These are phyloP conservation scores for Aspidiotus destructor DNA, from an alignment of 2,888 invertebrate species.

Conservation along the genomic window DNA sequence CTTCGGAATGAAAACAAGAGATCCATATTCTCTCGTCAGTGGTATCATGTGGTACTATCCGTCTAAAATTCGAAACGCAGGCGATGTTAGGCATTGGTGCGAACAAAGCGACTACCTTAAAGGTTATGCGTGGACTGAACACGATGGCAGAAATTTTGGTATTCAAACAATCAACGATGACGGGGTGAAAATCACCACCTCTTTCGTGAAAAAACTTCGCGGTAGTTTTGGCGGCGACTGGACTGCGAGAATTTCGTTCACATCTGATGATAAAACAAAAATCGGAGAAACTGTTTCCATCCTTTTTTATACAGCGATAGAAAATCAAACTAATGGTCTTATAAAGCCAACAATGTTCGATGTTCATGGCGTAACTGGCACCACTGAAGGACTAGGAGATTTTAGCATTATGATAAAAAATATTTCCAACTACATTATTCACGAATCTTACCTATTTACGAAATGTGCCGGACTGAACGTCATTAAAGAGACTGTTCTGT, in stretches of 20 bases:
- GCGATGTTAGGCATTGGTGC: conserved; percentile 72
- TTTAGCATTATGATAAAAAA: conserved; percentile 30
- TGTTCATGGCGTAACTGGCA: conserved; percentile 19
- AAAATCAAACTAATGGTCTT: conserved; percentile 55
- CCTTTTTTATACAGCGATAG: conserved; percentile 73
- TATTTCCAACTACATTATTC: conserved; percentile 9
- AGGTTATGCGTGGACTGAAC: conserved; percentile 72
- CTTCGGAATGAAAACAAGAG: conserved; percentile 83
- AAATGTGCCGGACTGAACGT: conserved; percentile 14
- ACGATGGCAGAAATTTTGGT: conserved; percentile 88
- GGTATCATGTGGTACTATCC: conserved; percentile 88
- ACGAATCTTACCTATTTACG: conserved; percentile 13
- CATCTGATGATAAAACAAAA: conserved; percentile 44
- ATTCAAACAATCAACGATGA: conserved; percentile 77
- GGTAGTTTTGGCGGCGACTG: conserved; percentile 84
- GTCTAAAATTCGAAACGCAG: not conserved
- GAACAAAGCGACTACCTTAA: conserved; percentile 73
- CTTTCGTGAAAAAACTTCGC: conserved; percentile 75
- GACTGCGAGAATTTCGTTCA: conserved; percentile 71
- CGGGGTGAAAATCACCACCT: conserved; percentile 65
- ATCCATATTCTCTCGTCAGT: conserved; percentile 76
- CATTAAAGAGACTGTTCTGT: conserved; percentile 18
- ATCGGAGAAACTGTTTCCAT: conserved; percentile 45
- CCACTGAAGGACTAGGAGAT: conserved; percentile 31
- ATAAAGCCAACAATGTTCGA: conserved; percentile 46